Conservation (phyloP, 2,797 vertebrate species). For the Malacoraja senta region DNA sequence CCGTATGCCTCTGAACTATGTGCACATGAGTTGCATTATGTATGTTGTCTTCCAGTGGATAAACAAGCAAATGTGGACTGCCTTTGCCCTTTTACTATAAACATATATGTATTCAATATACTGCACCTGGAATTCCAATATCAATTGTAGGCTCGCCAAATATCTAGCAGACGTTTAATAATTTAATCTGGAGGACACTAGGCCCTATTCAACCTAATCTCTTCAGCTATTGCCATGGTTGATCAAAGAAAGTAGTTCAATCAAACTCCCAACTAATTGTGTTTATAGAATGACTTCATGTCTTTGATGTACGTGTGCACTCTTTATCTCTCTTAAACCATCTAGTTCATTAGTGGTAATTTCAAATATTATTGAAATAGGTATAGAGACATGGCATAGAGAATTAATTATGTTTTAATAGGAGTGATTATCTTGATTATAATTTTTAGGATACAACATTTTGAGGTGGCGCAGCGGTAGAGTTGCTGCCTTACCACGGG, state of each 20-base stretch:
- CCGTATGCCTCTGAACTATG: not conserved
- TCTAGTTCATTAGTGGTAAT: not conserved
- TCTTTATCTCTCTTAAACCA: not conserved
- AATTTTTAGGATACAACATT: not conserved
- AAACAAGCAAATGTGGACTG: not conserved
- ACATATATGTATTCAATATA: constrained; percentile 6
- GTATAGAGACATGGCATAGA: too few relatives aligned
- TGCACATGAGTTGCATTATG: not conserved
- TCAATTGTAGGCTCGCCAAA: not conserved
- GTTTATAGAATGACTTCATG: constrained; percentile 3
- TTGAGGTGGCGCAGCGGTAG: not conserved
- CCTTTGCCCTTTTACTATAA: not conserved
- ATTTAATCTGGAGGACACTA: not conserved
- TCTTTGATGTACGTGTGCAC: not conserved
- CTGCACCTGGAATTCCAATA: not conserved
- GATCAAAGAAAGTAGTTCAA: constrained; percentile 5
- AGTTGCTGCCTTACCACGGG: too few relatives aligned
- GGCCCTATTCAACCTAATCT: not conserved
- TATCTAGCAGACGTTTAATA: not conserved
- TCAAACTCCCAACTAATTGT: not conserved
- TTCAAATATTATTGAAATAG: not conserved
- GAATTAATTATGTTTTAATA: not conserved
- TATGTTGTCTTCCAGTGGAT: not conserved
- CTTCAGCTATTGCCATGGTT: not conserved
- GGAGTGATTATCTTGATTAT: not conserved